phyloP scores from a whole-genome alignment of 2,797 vertebrate genomes.

The Neomorphus geoffroyi region DNA sequence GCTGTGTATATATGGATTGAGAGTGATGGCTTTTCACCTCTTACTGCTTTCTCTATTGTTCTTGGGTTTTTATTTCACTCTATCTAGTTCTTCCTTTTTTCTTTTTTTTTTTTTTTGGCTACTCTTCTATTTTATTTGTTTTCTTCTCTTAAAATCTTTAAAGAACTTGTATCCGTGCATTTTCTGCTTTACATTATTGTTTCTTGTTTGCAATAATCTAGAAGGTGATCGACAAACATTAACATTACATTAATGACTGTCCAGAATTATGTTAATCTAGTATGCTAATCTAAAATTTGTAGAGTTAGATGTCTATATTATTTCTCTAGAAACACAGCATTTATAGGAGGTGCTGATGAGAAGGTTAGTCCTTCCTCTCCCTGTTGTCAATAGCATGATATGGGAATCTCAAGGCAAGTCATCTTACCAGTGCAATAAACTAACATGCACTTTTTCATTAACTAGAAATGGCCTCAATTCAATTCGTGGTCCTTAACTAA shows the following conservation, averaged over 20 bases:
- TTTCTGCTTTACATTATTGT: neutral
- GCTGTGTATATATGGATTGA: neutral
- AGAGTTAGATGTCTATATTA: neutral
- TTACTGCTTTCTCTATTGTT: neutral
- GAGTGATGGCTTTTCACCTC: neutral
- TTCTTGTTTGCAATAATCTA: neutral
- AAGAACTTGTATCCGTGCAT: neutral
- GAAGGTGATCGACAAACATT: neutral
- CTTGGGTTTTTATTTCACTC: neutral
- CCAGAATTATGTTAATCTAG: neutral
- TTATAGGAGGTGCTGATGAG: neutral
- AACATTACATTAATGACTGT: neutral
- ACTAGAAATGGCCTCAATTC: neutral
- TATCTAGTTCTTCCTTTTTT: neutral
- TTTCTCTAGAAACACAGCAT: neutral
- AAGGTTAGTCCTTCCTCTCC: neutral
- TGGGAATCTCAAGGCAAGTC: neutral
- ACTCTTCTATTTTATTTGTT: neutral
- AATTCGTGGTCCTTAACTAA: neutral
- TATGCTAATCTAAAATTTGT: neutral
- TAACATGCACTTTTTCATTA: neutral
- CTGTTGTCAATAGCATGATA: neutral
- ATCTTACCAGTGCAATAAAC: neutral
- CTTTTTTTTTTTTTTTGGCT: neutral
- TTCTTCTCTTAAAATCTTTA: neutral